Percentiles rank a stretch among this genome's conserved stretches.
Conservation (phyloP, 2,797 vertebrate genomes). For the Anolis apletophallus region DNA sequence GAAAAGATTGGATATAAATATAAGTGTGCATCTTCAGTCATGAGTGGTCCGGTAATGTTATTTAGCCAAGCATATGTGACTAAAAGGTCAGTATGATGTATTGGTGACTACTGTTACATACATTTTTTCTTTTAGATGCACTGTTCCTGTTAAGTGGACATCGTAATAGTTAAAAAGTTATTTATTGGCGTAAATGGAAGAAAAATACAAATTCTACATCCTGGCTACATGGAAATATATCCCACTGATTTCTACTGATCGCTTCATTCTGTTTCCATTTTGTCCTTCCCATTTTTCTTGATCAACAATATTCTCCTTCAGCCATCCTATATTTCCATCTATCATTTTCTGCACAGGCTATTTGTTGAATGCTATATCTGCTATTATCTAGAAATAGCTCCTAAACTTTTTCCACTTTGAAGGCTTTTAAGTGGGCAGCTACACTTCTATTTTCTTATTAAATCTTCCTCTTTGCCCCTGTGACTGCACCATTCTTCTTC, state of each 20-base stretch:
- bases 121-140: background rate
- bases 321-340: background rate
- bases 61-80: too few relatives aligned
- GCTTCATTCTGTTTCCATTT: background rate
- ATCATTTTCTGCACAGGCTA: background rate
- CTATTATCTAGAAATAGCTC: conserved; percentile 3
- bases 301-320: conserved; percentile 1
- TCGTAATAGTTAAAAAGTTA: background rate
- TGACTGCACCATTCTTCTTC: background rate
- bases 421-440: background rate
- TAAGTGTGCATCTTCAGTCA: too few relatives aligned
- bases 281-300: background rate
- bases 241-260: background rate
- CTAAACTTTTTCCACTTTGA: background rate
- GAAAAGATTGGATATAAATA: background rate
- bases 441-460: conserved; percentile 1
- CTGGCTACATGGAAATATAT: background rate
- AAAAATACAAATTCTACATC: background rate
- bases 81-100: too few relatives aligned
- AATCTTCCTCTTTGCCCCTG: background rate
- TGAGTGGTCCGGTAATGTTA: too few relatives aligned
- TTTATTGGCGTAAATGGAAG: too few relatives aligned
- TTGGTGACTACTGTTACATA: background rate
- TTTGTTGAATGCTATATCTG: background rate
- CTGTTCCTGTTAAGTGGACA: background rate